Conservation (phyloP, 2,888 invertebrate genomes). For the Nezara viridula region DNA sequence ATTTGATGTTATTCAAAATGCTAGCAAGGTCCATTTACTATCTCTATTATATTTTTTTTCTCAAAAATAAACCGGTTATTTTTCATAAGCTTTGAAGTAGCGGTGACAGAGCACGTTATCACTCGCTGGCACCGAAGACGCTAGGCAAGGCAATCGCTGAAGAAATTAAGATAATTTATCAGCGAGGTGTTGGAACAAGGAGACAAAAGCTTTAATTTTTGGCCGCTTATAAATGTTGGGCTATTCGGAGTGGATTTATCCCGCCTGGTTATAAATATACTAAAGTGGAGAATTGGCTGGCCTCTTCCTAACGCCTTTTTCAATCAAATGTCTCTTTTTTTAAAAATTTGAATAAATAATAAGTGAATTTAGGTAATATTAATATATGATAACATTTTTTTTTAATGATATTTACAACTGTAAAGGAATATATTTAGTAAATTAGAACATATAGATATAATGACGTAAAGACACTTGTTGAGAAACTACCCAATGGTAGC, state of each 20-base stretch:
- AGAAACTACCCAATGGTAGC: too few relatives aligned
- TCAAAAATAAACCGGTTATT: not conserved
- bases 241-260: not conserved
- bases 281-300: not conserved
- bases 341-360: too few relatives aligned
- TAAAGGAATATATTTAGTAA: too few relatives aligned
- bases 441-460: too few relatives aligned
- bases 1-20: too few relatives aligned
- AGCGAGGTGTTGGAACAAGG: not conserved
- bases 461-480: too few relatives aligned
- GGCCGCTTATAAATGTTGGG: not conserved
- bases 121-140: not conserved
- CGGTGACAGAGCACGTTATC: not conserved
- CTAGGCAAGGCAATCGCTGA: not conserved
- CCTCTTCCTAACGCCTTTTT: too few relatives aligned
- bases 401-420: too few relatives aligned
- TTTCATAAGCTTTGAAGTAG: not conserved
- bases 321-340: too few relatives aligned
- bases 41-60: not conserved
- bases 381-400: too few relatives aligned
- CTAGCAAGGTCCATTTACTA: not conserved
- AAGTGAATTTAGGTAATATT: too few relatives aligned
- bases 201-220: conserved; percentile 30
- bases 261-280: not conserved
- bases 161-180: not conserved